Conservation (phyloP, 2,113 vertebrate genomes). For the Microcebus lehilahytsara region DNA sequence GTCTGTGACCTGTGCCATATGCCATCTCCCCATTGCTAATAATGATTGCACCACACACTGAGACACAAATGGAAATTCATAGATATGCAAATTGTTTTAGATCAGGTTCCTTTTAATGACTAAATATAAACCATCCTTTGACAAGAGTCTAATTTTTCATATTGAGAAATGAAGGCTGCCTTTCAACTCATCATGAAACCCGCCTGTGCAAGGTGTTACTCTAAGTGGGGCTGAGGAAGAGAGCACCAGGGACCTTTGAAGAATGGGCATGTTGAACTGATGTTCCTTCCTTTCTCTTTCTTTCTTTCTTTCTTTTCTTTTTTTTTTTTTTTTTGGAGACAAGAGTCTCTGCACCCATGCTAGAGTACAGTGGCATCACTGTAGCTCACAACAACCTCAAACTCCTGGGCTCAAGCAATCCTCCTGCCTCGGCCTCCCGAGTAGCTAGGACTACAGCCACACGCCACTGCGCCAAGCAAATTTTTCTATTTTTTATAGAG, state of each 20-base stretch:
- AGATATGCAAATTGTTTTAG: not conserved
- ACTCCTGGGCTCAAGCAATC: too few relatives aligned
- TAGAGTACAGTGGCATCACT: too few relatives aligned
- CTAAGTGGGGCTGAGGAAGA: not conserved
- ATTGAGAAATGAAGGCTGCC: slow-evolving; percentile 40
- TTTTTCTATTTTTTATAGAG: not conserved
- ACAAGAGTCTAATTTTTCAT: not conserved
- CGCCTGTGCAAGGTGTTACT: not conserved
- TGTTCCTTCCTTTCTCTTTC: not conserved
- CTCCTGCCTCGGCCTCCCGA: too few relatives aligned
- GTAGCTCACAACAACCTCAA: too few relatives aligned
- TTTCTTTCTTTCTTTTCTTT: too few relatives aligned
- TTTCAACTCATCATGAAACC: not conserved
- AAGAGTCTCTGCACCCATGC: too few relatives aligned
- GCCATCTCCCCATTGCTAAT: not conserved
- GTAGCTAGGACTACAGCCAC: too few relatives aligned
- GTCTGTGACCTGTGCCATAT: not conserved
- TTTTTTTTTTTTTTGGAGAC: too few relatives aligned
- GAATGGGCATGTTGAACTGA: not conserved
- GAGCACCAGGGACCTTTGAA: not conserved
- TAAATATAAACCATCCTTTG: slow-evolving; percentile 1
- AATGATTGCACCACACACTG: not conserved
- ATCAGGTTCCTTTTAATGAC: not conserved
- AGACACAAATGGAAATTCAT: not conserved
- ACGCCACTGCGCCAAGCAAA: not conserved